phyloP scores from a whole-genome alignment of 30 jellyfish, hydroid and myxozoan genomes.

The Phacellophora camtschatica region DNA sequence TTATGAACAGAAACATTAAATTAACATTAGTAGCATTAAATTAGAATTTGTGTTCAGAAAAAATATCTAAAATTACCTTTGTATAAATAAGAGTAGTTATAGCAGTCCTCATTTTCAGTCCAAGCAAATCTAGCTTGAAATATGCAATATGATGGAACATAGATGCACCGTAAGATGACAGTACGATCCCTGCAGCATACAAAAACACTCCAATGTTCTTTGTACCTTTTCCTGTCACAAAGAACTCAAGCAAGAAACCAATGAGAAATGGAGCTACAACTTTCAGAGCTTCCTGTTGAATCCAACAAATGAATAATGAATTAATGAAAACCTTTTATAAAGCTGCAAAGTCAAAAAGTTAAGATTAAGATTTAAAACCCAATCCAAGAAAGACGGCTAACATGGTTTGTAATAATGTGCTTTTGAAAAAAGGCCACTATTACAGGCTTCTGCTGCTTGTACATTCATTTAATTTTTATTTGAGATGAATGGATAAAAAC shows the following conservation, averaged over 20 bases:
- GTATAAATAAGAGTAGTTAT: slow-evolving; percentile 39
- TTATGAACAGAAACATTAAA: too few relatives aligned
- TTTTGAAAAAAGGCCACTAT: too few relatives aligned
- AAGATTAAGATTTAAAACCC: too few relatives aligned
- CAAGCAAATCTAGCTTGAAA: slow-evolving; percentile 21
- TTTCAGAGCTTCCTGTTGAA: slow-evolving; percentile 23
- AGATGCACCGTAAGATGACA: background rate
- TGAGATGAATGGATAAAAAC: too few relatives aligned
- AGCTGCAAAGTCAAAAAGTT: too few relatives aligned
- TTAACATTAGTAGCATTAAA: background rate
- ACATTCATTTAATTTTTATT: too few relatives aligned
- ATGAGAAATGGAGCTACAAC: slow-evolving; percentile 14
- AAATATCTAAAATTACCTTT: slow-evolving; percentile 28
- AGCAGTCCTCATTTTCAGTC: slow-evolving; percentile 46
- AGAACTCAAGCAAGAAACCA: slow-evolving; percentile 28
- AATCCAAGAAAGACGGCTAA: too few relatives aligned
- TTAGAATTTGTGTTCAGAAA: background rate
- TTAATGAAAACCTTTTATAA: too few relatives aligned
- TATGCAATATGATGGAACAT: slow-evolving; percentile 28
- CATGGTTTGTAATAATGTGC: too few relatives aligned
- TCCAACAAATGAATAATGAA: too few relatives aligned
- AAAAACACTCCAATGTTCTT: background rate
- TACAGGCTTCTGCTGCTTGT: too few relatives aligned
- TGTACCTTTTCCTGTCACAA: background rate
- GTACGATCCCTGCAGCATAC: slow-evolving; percentile 23